Evolutionary conservation across 2,797 vertebrate genomes (phyloP), one percentile per base, ranked within the genome.

Genomic region (Linurgus olivaceus): DNA sequence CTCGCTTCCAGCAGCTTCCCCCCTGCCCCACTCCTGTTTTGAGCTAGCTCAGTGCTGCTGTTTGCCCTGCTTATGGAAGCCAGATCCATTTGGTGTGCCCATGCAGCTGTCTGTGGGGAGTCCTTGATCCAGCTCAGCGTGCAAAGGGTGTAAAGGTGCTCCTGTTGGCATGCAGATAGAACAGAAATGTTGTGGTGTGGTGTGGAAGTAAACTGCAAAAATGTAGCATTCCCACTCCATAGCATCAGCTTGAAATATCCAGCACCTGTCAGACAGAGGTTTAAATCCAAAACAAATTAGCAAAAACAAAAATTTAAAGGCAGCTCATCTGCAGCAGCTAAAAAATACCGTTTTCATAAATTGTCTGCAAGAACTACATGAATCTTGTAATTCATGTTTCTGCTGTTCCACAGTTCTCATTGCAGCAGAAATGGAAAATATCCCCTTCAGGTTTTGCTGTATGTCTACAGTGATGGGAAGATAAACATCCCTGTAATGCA

Each of bases 351-450:
- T 52, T 93, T 81, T 74, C 26, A 20, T 92, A 74, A 59, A 54
- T 77, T 57, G 45, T 86, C 72, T 88, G 42, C 29, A 65, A 78
- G 31, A 87, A 25, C 23, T 72, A 47, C 13, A 9, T 84, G 28
- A 21, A 38, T 62, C 63, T 75, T 84, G n/a, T 52, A 45, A 68
- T 57, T 91, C 4, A 0, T 89, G 26, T 70, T 94, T 50, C 74
- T 90, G 21, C 37, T 86, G 10, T 63, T 88, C 44, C 40, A 14
- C 16, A 47, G 52, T 45, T 92, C 71, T 78, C 21, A 48, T 65
- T 88, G 68, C 37, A 79, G 74, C 52, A 68, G 63, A 91, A 19
- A 59, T 80, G 35, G 87, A 94, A 91, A 93, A 87, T 66, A 77
- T 18, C n/a, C 50, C n/a, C n/a, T 63, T 87, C 47, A n/a, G 74